Evolutionary conservation across 1,140 invertebrate genomes (phyloP), one percentile per base, ranked within the genome.

Genomic region (Lordiphosa stackelbergi): DNA sequence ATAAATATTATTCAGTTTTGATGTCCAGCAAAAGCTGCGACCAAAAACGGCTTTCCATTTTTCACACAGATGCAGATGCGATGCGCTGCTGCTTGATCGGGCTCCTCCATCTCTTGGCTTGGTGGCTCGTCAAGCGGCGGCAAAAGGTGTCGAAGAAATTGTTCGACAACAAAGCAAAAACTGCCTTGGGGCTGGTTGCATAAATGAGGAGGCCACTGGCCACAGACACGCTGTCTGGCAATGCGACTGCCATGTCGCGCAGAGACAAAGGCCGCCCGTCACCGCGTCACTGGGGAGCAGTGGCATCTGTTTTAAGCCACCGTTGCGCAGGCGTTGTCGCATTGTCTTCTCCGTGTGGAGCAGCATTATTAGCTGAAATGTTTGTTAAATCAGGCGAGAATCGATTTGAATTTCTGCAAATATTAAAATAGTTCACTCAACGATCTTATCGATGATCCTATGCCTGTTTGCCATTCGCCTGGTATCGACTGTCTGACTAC

Each of bases 101-200:
- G 42, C 11, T 5, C 22, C 35, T 24, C 43, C 54, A 36, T 24
- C 22, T 24, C 22, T 19, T 19, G 4, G 4, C 22, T 24, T 24
- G 22, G 48, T 35, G 22, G 46, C 31, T 69, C 48, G 69, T 54
- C 74, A 69, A 61, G 56, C 53, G 53, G 59, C 63, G 49, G 51
- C 71, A 83, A 81, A 84, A 83, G 77, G 78, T 83, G 77, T 83
- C 59, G 73, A 85, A 81, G 81, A 85, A 81, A 75, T 79, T 85
- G 79, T 85, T 72, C 40, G 53, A 85, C 79, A 85, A 79, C 75
- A 60, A 65, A 66, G 58, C 48, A 59, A 49, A 51, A 37, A 24
- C 47, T 41, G 13, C n/a, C 10, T 9, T 35, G 37, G 19, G 37
- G 37, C 48, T 43, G 65, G 62, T 52, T 83, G 81, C 72, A 85